phyloP scores from a whole-genome alignment of 2,113 vertebrate genomes.

The Macheiramphus alcinus region DNA sequence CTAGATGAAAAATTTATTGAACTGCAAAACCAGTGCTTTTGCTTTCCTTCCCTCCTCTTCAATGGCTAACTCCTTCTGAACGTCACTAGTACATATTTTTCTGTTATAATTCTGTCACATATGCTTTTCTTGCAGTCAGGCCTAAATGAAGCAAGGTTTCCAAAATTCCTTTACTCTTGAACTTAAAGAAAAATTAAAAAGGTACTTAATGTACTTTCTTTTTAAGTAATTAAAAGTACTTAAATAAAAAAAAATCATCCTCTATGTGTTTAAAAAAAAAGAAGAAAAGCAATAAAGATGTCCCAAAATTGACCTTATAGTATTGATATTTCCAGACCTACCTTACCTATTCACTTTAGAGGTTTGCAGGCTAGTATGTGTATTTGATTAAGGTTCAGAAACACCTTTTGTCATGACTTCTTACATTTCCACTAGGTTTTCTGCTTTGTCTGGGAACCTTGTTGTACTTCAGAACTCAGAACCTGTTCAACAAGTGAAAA shows the following conservation, averaged over 20 bases:
- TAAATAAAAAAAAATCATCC: background rate
- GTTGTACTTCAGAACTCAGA: background rate
- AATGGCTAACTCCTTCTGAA: background rate
- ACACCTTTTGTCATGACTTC: background rate
- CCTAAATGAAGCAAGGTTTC: background rate
- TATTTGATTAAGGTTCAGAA: background rate
- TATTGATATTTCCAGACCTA: background rate
- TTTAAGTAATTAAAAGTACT: background rate
- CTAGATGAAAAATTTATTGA: background rate
- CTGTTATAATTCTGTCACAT: fast-evolving
- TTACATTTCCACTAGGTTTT: background rate
- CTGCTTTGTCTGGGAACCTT: background rate
- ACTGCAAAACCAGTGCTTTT: background rate
- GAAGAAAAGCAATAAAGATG: background rate
- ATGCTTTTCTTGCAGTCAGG: background rate
- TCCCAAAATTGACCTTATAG: background rate
- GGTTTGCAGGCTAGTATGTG: background rate
- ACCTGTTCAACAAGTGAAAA: background rate
- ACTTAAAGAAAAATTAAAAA: background rate
- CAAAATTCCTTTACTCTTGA: background rate
- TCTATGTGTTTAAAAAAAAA: background rate
- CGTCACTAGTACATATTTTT: background rate
- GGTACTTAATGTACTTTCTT: background rate
- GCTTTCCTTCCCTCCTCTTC: background rate
- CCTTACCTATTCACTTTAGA: background rate